phyloP scores from a whole-genome alignment of 2,797 vertebrate species.

The Chiloscyllium punctatum region DNA sequence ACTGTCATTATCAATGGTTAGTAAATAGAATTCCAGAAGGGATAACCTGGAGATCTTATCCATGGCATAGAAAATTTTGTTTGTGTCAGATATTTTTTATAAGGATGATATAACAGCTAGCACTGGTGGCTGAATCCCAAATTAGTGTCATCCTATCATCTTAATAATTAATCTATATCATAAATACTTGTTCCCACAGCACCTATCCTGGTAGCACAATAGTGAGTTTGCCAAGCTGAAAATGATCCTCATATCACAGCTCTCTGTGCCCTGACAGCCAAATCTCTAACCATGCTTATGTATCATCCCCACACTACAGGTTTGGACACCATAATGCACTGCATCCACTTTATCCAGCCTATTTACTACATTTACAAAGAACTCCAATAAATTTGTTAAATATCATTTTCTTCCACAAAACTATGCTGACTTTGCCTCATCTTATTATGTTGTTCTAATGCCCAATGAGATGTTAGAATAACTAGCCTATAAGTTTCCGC shows the following conservation, averaged over 20 bases:
- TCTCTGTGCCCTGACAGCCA: background rate
- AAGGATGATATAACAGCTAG: background rate
- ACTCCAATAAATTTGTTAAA: background rate
- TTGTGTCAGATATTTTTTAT: background rate
- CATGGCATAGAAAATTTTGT: background rate
- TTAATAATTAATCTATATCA: background rate
- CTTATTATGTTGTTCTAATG: background rate
- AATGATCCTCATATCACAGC: background rate
- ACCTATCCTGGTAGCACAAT: background rate
- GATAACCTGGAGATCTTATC: background rate
- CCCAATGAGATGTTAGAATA: background rate
- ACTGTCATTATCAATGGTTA: background rate
- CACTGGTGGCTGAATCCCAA: background rate
- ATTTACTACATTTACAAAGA: background rate
- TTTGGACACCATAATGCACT: background rate
- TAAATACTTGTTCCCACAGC: background rate
- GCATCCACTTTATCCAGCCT: background rate
- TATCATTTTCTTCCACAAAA: background rate
- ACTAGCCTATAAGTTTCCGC: background rate
- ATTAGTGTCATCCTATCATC: background rate
- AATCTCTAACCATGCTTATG: background rate
- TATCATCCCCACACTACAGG: background rate
- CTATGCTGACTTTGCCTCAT: background rate
- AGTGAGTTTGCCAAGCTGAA: background rate
- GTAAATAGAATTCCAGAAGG: background rate